Conservation (phyloP, 2,797 vertebrate species). For the Helarctos malayanus region DNA sequence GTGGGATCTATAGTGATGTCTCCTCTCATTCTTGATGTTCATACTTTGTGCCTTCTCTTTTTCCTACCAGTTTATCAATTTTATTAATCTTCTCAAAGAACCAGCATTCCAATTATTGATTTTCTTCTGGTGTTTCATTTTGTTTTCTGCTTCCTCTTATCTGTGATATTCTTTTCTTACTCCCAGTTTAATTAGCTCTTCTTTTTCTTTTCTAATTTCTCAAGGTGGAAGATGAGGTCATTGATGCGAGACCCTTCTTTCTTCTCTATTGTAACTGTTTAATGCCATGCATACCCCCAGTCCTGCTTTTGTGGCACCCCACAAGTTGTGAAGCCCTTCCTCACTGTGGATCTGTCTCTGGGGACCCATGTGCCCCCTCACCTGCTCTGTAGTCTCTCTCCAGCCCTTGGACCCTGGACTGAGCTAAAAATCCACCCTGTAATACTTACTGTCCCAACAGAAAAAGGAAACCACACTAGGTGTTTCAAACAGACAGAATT, state of each 20-base stretch:
- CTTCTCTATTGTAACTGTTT: neutral
- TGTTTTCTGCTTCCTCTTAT: neutral
- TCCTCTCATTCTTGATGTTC: fast-evolving
- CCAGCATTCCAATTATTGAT: fast-evolving
- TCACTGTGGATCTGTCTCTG: neutral
- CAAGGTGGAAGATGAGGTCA: neutral
- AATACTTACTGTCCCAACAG: neutral
- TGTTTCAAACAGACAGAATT: neutral
- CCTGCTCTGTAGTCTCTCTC: neutral
- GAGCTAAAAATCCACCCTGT: fast-evolving
- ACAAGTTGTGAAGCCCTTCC: neutral
- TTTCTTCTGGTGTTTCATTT: neutral
- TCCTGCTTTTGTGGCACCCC: neutral
- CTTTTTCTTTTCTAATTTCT: neutral
- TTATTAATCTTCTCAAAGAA: neutral
- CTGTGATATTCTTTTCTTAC: neutral
- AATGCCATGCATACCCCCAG: fast-evolving
- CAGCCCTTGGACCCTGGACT: neutral
- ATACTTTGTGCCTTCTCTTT: neutral
- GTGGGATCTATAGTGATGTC: fast-evolving
- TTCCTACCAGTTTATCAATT: fast-evolving
- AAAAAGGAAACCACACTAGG: neutral
- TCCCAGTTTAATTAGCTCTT: neutral
- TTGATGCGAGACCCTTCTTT: neutral
- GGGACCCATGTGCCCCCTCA: neutral